phyloP scores from a whole-genome alignment of 2,113 vertebrate genomes.

The Calypte anna region DNA sequence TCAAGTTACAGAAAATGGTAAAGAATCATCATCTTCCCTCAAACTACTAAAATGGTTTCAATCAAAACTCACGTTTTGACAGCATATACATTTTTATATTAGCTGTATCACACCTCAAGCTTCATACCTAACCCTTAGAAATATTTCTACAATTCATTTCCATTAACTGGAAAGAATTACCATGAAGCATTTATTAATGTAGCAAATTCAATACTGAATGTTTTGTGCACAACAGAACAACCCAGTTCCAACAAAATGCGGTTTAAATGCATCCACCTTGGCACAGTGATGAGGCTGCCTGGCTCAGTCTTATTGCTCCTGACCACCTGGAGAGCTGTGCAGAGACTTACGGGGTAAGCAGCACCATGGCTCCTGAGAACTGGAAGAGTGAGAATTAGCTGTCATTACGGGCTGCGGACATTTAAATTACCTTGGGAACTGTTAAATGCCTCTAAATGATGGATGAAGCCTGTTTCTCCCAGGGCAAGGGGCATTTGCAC shows the following conservation, averaged over 20 bases:
- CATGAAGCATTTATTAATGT: neutral
- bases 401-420: neutral
- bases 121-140: neutral
- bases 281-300: neutral
- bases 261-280: neutral
- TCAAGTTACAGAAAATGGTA: neutral
- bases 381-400: neutral
- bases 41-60: neutral
- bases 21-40: neutral
- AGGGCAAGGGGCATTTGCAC: constrained; percentile 9
- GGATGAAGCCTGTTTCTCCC: constrained; percentile 29
- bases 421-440: constrained; percentile 19
- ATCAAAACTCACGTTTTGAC: neutral
- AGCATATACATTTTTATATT: neutral
- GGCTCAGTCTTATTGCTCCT: neutral
- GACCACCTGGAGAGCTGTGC: neutral
- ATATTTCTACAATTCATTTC: neutral
- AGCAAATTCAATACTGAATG: neutral
- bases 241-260: neutral
- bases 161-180: neutral
- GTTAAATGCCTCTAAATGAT: constrained; percentile 11
- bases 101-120: neutral
- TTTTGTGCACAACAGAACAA: neutral
- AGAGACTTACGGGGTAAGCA: neutral
- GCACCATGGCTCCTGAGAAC: neutral